Evolutionary conservation across 2,113 vertebrate species (phyloP).

Genomic region (Tursiops truncatus): DNA sequence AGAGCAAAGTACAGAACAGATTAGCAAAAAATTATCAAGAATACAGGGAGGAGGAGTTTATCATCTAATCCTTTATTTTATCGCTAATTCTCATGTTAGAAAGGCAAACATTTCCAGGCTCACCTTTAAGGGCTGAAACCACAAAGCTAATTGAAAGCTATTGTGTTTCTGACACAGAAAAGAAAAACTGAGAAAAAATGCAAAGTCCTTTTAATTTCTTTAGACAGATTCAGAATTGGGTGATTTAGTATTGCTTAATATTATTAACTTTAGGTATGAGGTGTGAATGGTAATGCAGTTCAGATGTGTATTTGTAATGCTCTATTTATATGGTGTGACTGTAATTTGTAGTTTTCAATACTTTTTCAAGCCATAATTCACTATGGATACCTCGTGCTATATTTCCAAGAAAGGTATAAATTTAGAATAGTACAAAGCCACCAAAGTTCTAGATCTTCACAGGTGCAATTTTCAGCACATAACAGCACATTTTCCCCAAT

Average conservation of each 20-base stretch:
- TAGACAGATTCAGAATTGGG: background rate
- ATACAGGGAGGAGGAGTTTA: background rate
- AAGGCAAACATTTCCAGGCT: background rate
- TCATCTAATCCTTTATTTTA: background rate
- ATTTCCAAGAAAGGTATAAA: background rate
- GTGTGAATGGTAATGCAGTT: background rate
- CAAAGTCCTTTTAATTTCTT: background rate
- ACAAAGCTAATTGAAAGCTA: background rate
- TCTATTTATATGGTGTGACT: background rate
- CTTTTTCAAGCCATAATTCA: background rate
- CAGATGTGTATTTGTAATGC: background rate
- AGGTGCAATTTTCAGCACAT: conserved; percentile 42
- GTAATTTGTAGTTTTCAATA: background rate
- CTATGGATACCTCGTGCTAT: background rate
- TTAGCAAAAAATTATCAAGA: background rate
- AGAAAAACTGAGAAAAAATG: background rate
- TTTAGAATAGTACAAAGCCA: background rate
- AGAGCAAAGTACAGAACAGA: background rate
- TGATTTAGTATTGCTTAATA: background rate
- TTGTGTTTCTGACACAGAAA: background rate
- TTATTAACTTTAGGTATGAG: background rate
- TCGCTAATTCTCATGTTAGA: background rate
- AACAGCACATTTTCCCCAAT: conserved; percentile 39
- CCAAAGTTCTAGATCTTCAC: background rate
- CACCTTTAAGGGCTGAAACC: background rate